Evolutionary conservation across 1,140 invertebrate genomes (phyloP), one percentile per base, ranked within the genome.

Genomic region (Manduca sexta): DNA sequence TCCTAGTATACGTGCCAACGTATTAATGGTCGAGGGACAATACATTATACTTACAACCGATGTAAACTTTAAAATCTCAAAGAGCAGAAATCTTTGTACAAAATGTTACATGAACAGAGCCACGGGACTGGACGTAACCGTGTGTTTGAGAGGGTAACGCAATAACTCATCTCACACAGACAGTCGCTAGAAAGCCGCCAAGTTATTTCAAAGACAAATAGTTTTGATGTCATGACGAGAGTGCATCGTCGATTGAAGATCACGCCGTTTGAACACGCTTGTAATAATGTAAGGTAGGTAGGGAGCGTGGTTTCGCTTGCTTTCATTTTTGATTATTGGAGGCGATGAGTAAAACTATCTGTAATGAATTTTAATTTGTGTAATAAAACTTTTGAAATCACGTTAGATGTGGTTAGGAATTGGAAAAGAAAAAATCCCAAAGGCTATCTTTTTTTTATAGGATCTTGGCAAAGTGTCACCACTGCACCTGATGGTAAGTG

Each of bases 121-220:
- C 60, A 51, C 50, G 56, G 55, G 53, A 59, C 50, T 43, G 52
- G 41, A 61, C 55, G 18, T 38, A 12, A 52, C 43, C 37, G 34
- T 48, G 45, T 59, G 55, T 63, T 63, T 57, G 43, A 52, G 58
- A 46, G 49, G 57, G 62, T 59, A 59, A 52, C 45, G 56, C 52
- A 56, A 69, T 71, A 71, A 64, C 55, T 69, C 60, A 64, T 65
- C 48, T 50, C 43, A 49, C 45, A 31, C 38, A 49, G 39, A 55
- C 44, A 26, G 35, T 47, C 43, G 38, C 40, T 52, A 57, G 56
- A 69, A 74, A 74, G 65, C 66, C 70, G 51, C 65, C 56, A 63
- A 73, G 69, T 65, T 64, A 74, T 76, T 74, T 69, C 50, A 49
- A 71, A 75, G 62, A 74, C 72, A 77, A 80, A 80, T 75, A 77